Conservation (phyloP, 2,113 vertebrate genomes). For the Actenoides lindsayi region DNA sequence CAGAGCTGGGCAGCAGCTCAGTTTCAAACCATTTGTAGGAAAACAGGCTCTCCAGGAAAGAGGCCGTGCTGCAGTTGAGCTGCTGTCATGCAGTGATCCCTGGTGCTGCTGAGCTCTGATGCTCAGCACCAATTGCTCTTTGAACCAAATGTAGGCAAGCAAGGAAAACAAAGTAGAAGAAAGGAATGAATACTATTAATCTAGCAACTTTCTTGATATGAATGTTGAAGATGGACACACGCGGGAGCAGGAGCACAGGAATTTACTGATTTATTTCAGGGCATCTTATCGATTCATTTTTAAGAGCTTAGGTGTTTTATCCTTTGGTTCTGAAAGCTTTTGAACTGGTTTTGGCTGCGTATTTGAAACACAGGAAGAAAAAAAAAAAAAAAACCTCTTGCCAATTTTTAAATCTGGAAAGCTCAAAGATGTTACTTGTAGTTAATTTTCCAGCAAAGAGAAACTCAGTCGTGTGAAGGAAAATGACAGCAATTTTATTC, state of each 20-base stretch:
- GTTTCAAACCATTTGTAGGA: not conserved
- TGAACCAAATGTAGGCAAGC: not conserved
- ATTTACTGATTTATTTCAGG: not conserved
- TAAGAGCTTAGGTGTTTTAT: not conserved
- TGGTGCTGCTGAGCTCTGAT: not conserved
- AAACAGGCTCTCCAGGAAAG: not conserved
- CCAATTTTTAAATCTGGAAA: not conserved
- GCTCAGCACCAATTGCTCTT: not conserved
- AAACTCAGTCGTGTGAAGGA: constrained; percentile 19
- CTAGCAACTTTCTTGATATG: not conserved
- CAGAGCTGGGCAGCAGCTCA: not conserved
- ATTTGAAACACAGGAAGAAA: not conserved
- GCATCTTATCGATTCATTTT: not conserved
- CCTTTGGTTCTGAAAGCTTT: not conserved
- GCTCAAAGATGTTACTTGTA: not conserved
- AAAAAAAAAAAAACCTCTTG: not conserved
- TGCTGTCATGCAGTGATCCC: not conserved
- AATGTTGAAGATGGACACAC: not conserved
- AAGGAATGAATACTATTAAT: not conserved
- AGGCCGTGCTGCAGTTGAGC: not conserved
- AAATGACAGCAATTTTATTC: constrained; percentile 30
- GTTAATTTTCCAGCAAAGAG: constrained; percentile 31
- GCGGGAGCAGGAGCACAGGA: fast-evolving
- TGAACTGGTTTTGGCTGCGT: not conserved
- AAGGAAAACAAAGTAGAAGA: not conserved